These are phyloP conservation scores for Peromyscus maniculatus DNA, from an alignment of 2,113 vertebrate genomes.

Conservation along the genomic window DNA sequence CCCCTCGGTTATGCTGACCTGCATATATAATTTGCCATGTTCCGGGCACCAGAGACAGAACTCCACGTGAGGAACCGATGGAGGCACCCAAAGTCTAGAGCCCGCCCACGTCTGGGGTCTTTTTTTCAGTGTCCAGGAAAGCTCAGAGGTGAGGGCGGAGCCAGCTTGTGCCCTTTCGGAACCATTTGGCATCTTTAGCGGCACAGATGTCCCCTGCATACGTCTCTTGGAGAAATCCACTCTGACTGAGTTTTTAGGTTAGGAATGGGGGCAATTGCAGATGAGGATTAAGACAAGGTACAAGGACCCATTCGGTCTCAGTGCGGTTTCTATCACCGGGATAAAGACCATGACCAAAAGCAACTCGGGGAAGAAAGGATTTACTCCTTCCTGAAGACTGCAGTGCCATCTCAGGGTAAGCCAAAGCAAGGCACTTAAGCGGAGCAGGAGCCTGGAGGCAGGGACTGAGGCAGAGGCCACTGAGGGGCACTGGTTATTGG, in stretches of 20 bases:
- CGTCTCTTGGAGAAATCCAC: not conserved
- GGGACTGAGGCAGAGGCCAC: not conserved
- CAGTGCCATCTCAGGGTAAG: not conserved
- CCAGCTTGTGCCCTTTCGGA: not conserved
- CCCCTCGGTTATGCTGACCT: not conserved
- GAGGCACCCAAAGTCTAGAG: not conserved
- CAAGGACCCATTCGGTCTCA: not conserved
- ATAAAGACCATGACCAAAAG: not conserved
- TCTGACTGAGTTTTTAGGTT: not conserved
- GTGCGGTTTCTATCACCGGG: not conserved
- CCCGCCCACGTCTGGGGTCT: not conserved
- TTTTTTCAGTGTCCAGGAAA: not conserved
- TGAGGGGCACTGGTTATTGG: not conserved
- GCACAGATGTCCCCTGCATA: not conserved
- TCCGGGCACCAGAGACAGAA: not conserved
- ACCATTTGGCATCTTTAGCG: not conserved
- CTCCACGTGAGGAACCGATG: not conserved
- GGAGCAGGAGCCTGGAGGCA: not conserved
- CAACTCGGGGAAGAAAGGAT: not conserved
- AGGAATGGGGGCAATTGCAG: not conserved
- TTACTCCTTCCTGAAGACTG: not conserved
- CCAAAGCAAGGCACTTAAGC: not conserved
- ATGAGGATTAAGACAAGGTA: not conserved
- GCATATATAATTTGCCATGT: not conserved
- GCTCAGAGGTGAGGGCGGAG: not conserved